Percentiles rank a stretch among this genome's conserved stretches.
phyloP scores from a whole-genome alignment of 2,113 vertebrate genomes.

The Hippopotamus amphibius region DNA sequence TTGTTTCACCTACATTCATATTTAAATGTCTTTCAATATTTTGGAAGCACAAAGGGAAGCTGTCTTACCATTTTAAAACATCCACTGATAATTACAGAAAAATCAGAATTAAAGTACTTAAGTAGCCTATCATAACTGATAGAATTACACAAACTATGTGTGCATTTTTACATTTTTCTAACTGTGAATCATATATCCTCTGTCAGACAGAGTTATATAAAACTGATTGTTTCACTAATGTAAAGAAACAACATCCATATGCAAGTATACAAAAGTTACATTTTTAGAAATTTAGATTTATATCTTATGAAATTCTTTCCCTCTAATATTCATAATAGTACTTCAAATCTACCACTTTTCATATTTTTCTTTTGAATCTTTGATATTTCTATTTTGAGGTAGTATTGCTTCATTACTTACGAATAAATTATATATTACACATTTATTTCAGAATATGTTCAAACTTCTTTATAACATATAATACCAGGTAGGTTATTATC shows the following conservation, averaged over 20 bases:
- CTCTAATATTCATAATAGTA: not conserved
- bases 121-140: not conserved
- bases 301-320: slow-evolving; percentile 11
- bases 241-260: not conserved
- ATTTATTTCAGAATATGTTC: slow-evolving; percentile 47
- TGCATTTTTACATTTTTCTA: slow-evolving; percentile 41
- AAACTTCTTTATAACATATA: not conserved
- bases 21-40: slow-evolving; percentile 54
- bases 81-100: slow-evolving; percentile 36
- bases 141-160: not conserved
- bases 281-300: slow-evolving; percentile 57
- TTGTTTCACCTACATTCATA: not conserved
- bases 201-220: slow-evolving; percentile 40
- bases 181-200: not conserved
- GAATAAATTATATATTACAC: slow-evolving; percentile 17
- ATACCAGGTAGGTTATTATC: not conserved
- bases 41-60: slow-evolving; percentile 34
- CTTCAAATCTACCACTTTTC: not conserved
- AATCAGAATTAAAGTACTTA: slow-evolving; percentile 27
- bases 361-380: slow-evolving; percentile 51
- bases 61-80: slow-evolving; percentile 21
- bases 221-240: slow-evolving; percentile 35
- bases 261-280: not conserved
- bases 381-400: slow-evolving; percentile 41
- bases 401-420: not conserved